Evolutionary conservation across 2,797 vertebrate species (phyloP), one percentile per base, ranked within the genome.

Genomic region (Acipenser transmontanus): DNA sequence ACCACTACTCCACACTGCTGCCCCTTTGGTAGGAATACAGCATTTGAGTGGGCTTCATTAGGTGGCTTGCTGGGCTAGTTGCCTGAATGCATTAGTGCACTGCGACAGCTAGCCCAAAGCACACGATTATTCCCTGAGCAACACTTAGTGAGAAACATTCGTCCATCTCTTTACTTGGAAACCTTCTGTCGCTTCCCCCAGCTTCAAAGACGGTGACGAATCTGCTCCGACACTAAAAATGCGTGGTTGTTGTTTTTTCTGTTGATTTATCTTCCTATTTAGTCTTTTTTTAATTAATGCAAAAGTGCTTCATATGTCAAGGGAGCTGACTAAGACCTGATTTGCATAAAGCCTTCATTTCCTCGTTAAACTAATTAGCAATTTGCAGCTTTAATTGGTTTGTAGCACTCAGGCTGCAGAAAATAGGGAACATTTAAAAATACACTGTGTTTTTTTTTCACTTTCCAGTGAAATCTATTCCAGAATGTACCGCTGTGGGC

Each of bases 331-430:
- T 91, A 88, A 89, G 88, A 74, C 80, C 77, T 82, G 70, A 90
- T 91, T 90, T 91, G 79, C 89, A 91, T 91, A 88, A 89, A 87
- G 82, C 73, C 75, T 89, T 89, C 81, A 79, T 89, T 90, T 85
- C 84, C 76, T 74, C 85, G 80, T 89, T 89, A 86, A 82, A 82
- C 89, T 91, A 91, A 91, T 91, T 91, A 90, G 87, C 87, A 89
- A 91, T 91, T 91, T 91, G 86, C 88, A 86, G 85, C 84, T 91
- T 71, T 91, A 91, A 91, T 91, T 91, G 90, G 88, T 82, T 80
- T 85, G 82, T 73, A 78, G 82, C 82, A 87, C 84, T 85, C 77
- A 49, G 82, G 85, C 77, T 89, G 67, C 76, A 89, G 87, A 90
- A 86, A 85, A 89, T 86, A 86, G 84, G 84, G 77, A 82, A 79